Evolutionary conservation across 2,888 invertebrate genomes (phyloP), one percentile per base, ranked within the genome.

Genomic region (Pristionchus fissidentatus): DNA sequence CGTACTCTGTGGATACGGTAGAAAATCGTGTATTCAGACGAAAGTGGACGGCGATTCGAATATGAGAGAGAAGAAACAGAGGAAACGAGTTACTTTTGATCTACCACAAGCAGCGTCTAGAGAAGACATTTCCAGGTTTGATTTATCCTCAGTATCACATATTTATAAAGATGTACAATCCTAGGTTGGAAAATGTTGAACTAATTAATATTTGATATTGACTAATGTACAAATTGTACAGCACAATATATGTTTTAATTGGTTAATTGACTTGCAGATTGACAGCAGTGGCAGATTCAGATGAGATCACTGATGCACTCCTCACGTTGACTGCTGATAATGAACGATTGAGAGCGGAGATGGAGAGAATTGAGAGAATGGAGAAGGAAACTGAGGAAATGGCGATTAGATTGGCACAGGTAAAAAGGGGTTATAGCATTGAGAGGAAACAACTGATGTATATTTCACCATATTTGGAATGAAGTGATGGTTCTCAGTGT

Each of bases 51-150:
- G 62, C n/a, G 38, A 70, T 26, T 55, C 75, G 26, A 8, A 0
- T 26, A 29, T 32, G 41, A n/a, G 60, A 2, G 55, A 81, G 60
- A 57, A 86, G 84, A 89, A 87, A 77, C 84, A 85, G 60, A 73
- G 87, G 13, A 91, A 91, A 85, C 73, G 87, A 32, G 92, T 92
- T 13, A 92, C 90, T 0, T 92, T 92, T 84, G 89, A 92, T 70
- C 83, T 91, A 29, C 85, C 87, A 3, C 84, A 86, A 10, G 73
- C 86, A 19, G 83, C 79, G 0, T 81, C 81, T 43, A 43, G 81
- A 46, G 83, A 83, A 29, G 75, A 83, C 32, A 60, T 83, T 2
- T 43, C 57, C 1, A 73, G 41, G 73, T 83, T 0, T 32, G 83
- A 13, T 38, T 0, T 1, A 29, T 22, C 10, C 5, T 79, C 35